Evolutionary conservation across 1,140 invertebrate genomes (phyloP), one percentile per base, ranked within the genome.

Genomic region (Drosophila lacteicornis): DNA sequence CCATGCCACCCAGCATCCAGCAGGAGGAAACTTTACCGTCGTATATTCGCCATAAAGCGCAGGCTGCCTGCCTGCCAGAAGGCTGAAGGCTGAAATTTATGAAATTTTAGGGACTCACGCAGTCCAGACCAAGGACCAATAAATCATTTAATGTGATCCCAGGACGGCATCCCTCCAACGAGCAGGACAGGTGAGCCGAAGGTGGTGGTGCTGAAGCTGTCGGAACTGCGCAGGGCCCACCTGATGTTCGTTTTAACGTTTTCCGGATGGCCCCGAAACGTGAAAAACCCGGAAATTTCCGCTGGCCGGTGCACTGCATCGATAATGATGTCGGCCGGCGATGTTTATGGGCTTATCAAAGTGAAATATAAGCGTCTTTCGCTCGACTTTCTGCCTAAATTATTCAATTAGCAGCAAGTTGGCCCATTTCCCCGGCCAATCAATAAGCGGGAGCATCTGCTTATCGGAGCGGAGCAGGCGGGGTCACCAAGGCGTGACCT

Each of bases 101-200:
- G 82, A 85, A 85, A 86, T 85, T 74, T 86, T 82, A 79, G 80
- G 82, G 67, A 61, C 69, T 67, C 74, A 81, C 78, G 69, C 74
- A 68, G 83, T 78, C 68, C 45, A 81, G 82, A 69, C 75, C 70
- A 79, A 75, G 82, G 75, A 63, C 79, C 82, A 67, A 85, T 85
- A 85, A 86, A 86, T 86, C 82, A 86, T 85, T 79, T 70, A 85
- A 66, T 78, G 67, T 80, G 43, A 77, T 78, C 75, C 75, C 75
- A 49, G 74, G 38, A 50, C 67, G 46, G 53, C 27, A 25, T 61
- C 67, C 53, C 53, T 58, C 8, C 58, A 22, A 33, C 55, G 55
- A 15, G 47, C 67, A 42, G 63, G 19, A 17, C 75, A 59, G 63
- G 25, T 71, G 63, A 56, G 42, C 13, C 43, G 8, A 45, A 46